A percentile compares a stretch with the other conserved stretches of the same genome.
Evolutionary conservation across 92 coral and sea anemone genomes (phyloP).

Genomic region (Heteractis magnifica): DNA sequence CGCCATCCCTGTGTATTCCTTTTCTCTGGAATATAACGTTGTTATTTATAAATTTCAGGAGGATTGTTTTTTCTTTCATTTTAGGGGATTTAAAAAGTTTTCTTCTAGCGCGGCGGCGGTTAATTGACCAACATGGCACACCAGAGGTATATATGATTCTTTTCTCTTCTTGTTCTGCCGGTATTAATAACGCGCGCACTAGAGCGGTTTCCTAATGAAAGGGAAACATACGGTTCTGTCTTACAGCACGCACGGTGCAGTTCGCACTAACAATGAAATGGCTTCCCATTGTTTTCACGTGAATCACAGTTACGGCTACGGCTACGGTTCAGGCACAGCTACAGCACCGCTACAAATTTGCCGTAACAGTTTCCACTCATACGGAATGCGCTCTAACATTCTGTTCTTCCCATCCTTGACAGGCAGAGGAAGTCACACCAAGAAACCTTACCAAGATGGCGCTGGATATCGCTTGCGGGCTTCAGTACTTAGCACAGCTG

Average conservation of each 20-base stretch:
- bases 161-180: not conserved
- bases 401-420: not conserved
- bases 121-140: slow-evolving; percentile 49
- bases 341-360: not conserved
- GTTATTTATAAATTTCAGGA: no score
- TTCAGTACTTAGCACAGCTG: slow-evolving; percentile 58
- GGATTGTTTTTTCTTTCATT: not conserved
- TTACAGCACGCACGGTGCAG: no score
- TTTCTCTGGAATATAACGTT: no score
- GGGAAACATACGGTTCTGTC: no score
- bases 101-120: slow-evolving; percentile 68
- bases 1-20: no score
- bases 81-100: slow-evolving; percentile 75
- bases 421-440: slow-evolving; percentile 82
- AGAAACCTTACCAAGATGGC: slow-evolving; percentile 71
- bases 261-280: no score
- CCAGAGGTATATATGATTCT: slow-evolving; percentile 53
- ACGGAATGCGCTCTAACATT: not conserved
- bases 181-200: not conserved
- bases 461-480: slow-evolving; percentile 78
- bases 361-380: not conserved
- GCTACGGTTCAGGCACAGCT: no score
- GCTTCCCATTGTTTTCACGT: no score
- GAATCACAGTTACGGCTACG: no score
- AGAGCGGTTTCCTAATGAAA: no score